Base-by-base conservation (phyloP, 2,113 vertebrate species). In the Pelecanus crispus region DNA sequence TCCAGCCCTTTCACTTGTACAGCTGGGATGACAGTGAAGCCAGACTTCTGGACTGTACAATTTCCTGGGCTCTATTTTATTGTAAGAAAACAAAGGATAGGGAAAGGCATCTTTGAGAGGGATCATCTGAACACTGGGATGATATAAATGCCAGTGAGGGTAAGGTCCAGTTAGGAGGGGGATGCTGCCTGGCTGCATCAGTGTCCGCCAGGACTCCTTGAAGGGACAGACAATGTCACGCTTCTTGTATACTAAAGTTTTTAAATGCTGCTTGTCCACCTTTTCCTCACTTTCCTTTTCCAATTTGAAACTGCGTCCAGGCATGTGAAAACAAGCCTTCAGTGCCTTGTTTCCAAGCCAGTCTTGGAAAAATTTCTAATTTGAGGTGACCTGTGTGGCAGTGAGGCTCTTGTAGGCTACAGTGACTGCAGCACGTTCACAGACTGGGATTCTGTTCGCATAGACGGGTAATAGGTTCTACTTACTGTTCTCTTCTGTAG, bases 181-280 rank as follows among this genome's bases (percentile, higher is more conserved):
- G 24, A 34, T 22, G 73, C 9, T 71, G 71, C 28, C 44, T 62
- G 42, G 55, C 59, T 78, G n/a, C 52, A 17, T 17, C 38, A 44
- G 17, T 18, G 31, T 56, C 70, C 1, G 2, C 21, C 66, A 45
- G n/a, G 53, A 45, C n/a, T 78, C 47, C 52, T 38, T 74, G 32
- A 68, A 65, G 45, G 50, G 47, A 65, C 34, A 65, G 53, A 77
- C 16, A 29, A 34, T 47, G 8, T 56, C 38, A 26, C 20, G 56
- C 13, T n/a, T 47, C 44, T 36, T 2, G 0, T 66, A n/a, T 0
- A 86, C 49, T n/a, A 42, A 49, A 52, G 31, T 7, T 1, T 32
- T 61, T 32, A 32, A 81, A 45, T 74, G 50, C 32, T 55, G 11
- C 52, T 92, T 90, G 65, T 7, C 42, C 36, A 71, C 31, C 14